Conservation (phyloP, 2,113 vertebrate genomes). For the Cavia aperea region DNA sequence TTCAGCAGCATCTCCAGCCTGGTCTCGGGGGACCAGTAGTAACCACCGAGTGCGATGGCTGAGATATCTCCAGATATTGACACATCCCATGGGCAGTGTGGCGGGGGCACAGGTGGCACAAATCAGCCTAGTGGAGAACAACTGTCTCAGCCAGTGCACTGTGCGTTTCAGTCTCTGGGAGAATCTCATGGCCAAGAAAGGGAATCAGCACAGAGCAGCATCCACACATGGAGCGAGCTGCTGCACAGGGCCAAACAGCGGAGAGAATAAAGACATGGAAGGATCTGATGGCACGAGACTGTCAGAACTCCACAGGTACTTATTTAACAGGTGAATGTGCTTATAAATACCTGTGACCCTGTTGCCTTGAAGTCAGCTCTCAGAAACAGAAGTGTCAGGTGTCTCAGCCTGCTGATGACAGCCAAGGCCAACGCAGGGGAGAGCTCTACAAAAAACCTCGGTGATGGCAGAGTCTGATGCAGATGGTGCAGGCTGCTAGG, state of each 20-base stretch:
- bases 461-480: accelerated
- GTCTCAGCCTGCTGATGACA: background rate
- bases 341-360: background rate
- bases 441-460: background rate
- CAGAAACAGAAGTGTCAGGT: background rate
- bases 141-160: accelerated
- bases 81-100: background rate
- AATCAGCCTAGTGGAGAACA: background rate
- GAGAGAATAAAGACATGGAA: background rate
- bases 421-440: background rate
- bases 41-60: background rate
- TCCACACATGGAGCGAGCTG: background rate
- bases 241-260: accelerated
- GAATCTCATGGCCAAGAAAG: background rate
- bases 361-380: background rate
- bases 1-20: no score
- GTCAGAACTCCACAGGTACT: background rate
- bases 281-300: background rate
- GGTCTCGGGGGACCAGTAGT: background rate
- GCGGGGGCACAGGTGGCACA: background rate
- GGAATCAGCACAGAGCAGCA: accelerated
- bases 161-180: accelerated
- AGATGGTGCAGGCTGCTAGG: accelerated
- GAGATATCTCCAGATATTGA: background rate
- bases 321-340: background rate